Conservation (phyloP, 2,113 vertebrate species). For the Porphyrio hochstetteri region DNA sequence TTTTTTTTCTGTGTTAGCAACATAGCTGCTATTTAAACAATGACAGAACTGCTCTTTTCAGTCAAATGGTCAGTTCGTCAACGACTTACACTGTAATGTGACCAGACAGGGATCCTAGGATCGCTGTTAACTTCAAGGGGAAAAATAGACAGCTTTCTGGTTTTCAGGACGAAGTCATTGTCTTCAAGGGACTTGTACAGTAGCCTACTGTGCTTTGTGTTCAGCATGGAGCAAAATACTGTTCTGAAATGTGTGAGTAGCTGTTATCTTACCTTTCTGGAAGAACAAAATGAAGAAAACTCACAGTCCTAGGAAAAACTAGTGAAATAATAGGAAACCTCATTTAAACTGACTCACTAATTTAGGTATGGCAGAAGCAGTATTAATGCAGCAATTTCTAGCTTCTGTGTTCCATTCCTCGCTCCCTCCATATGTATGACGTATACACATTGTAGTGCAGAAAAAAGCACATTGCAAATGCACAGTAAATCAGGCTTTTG, state of each 20-base stretch:
- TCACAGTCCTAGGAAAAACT: background rate
- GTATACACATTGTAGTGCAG: background rate
- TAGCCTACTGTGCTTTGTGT: background rate
- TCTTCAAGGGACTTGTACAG: background rate
- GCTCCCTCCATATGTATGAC: background rate
- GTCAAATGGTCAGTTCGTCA: background rate
- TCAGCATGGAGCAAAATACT: background rate
- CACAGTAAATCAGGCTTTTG: background rate
- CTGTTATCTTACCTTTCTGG: background rate
- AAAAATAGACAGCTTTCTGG: background rate
- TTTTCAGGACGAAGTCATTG: background rate
- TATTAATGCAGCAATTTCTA: background rate
- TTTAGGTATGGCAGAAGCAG: background rate
- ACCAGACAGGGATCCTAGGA: background rate
- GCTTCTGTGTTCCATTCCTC: background rate
- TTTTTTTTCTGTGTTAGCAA: background rate
- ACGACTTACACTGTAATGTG: background rate
- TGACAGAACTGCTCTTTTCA: background rate
- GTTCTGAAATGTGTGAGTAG: background rate
- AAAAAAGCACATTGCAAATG: background rate
- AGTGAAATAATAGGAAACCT: background rate
- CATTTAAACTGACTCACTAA: background rate
- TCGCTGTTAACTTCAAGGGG: background rate
- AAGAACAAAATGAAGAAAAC: background rate
- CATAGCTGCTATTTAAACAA: background rate